Evolutionary conservation across 2,797 vertebrate genomes (phyloP).

Genomic region (Galago senegalensis): DNA sequence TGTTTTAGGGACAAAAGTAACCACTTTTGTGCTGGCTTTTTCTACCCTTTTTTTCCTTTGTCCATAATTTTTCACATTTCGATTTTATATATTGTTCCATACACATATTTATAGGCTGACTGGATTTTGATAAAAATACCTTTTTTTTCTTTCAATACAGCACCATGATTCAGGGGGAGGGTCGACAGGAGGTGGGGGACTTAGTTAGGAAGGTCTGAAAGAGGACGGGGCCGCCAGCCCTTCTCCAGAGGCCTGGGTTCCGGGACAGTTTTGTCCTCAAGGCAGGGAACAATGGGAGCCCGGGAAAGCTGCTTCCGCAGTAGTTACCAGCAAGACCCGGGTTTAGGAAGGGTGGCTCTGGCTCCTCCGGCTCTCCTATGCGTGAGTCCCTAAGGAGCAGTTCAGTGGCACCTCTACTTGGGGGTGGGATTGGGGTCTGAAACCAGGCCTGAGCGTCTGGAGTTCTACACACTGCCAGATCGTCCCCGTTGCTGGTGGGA

Average conservation of each 20-base stretch:
- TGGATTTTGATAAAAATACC: not conserved
- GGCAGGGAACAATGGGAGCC: not conserved
- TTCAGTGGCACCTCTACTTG: fast-evolving
- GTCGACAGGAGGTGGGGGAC: fast-evolving
- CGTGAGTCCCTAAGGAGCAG: fast-evolving
- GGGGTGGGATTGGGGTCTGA: no score
- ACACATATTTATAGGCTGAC: not conserved
- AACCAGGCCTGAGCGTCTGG: not conserved
- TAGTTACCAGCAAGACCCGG: fast-evolving
- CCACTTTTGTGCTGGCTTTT: not conserved
- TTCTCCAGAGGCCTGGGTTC: fast-evolving
- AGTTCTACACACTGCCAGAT: not conserved
- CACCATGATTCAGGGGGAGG: fast-evolving
- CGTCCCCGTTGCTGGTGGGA: not conserved
- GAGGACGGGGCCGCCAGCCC: no score
- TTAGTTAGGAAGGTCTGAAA: fast-evolving
- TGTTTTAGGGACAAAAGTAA: not conserved
- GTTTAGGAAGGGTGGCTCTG: not conserved
- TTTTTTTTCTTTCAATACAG: not conserved
- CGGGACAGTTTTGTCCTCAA: fast-evolving
- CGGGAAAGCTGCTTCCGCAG: not conserved
- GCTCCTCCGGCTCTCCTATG: fast-evolving
- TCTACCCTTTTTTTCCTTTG: not conserved
- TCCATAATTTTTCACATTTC: not conserved
- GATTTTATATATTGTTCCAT: not conserved